Base-by-base conservation (phyloP, 2,888 invertebrate species). In the Scaptomyza polygonia region DNA sequence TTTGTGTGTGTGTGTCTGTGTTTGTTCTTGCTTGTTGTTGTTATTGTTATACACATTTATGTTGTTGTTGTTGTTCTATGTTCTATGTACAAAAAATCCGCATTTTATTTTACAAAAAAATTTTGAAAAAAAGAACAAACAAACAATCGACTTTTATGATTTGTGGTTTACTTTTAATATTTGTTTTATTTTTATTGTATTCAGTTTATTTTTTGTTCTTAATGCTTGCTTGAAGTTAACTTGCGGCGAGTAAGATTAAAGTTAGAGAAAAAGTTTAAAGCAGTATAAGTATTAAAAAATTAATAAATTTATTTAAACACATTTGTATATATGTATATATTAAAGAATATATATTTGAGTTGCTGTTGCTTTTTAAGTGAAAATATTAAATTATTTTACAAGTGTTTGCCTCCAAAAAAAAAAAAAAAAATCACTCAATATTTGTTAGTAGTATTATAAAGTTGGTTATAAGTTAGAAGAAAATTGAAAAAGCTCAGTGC, bases 221-320 rank as follows among this genome's bases (percentile, higher is more conserved):
- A 73, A 61, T 61, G 61, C 40, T 61, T 61, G 47, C 59, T 32
- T 32, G 45, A 61, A 62, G 36, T 68, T 53, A 51, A 67, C 54
- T 74, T 75, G 56, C 63, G 58, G 56, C 66, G 57, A 72, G 68
- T 76, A 72, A 72, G 55, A 71, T 57, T 63, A 75, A 71, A 74
- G 66, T 77, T 74, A 69, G 68, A 72, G 61, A 65, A 77, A 77
- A 74, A 71, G 48, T 67, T 73, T 27, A 68, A 67, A 78, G 77
- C 72, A 56, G 57, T 74, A 77, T 67, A n/a, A n/a, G n/a, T n/a
- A 61, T 58, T 47, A 59, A 74, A 56, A 57, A 72, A 61, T 74
- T 53, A 78, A 59, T 63, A 73, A 59, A 68, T 78, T 54, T 68
- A 74, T 62, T 61, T n/a, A n/a, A 76, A 72, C 72, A 73, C 36